A percentile compares a stretch with the other conserved stretches of the same genome.
Conservation (phyloP, 2,797 vertebrate genomes). For the Brachyalestes nurse region DNA sequence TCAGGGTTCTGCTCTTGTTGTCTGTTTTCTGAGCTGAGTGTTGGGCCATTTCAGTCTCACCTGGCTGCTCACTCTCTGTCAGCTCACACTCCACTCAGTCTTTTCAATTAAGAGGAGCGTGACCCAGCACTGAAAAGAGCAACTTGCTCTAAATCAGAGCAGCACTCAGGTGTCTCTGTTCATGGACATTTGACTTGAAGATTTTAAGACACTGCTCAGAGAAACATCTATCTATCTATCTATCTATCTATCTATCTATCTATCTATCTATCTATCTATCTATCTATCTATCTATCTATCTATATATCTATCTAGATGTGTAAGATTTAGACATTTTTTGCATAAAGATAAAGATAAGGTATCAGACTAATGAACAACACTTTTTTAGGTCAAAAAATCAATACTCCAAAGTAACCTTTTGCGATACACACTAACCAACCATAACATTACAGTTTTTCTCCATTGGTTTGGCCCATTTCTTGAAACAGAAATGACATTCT, state of each 20-base stretch:
- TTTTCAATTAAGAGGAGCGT: conserved; percentile 20
- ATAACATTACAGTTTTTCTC: no score
- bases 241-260: not conserved
- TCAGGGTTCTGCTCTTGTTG: conserved; percentile 48
- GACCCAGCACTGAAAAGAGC: not conserved
- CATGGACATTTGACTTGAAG: conserved; percentile 6
- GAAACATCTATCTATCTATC: not conserved
- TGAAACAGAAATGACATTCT: no score
- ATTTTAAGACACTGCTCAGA: not conserved
- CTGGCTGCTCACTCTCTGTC: conserved; percentile 29
- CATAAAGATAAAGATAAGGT: no score
- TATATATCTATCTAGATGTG: no score
- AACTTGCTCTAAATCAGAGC: not conserved
- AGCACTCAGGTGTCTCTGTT: not conserved
- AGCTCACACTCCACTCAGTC: conserved; percentile 18
- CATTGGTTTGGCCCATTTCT: no score
- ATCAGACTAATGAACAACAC: no score
- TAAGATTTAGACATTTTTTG: no score
- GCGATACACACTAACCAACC: no score
- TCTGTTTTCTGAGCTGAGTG: conserved; percentile 41
- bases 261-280: no score
- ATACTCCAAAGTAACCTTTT: no score
- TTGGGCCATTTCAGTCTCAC: conserved; percentile 17
- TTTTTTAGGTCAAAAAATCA: no score
- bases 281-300: no score